A percentile compares a stretch with the other conserved stretches of the same genome.
These are phyloP conservation scores for Bufo bufo DNA, from an alignment of 2,113 vertebrate species.

Conservation along the genomic window DNA sequence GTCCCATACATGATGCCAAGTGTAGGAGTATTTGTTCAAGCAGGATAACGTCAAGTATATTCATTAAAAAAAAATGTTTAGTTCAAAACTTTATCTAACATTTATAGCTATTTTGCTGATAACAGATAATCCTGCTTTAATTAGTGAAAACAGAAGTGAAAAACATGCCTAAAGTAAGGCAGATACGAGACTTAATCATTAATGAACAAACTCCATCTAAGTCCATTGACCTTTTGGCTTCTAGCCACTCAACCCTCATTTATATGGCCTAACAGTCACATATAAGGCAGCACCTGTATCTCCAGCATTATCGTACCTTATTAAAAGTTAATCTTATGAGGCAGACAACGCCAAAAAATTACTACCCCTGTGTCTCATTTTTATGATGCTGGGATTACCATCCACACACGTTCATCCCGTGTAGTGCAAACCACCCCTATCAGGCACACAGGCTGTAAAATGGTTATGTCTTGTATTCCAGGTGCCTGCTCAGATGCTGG, in stretches of 20 bases:
- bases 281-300: not conserved
- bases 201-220: conserved; percentile 5
- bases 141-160: not conserved
- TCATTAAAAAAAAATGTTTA: not conserved
- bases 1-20: not conserved
- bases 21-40: not conserved
- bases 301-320: not conserved
- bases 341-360: conserved; percentile 10
- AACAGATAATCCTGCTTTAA: not conserved
- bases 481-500: not conserved
- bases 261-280: not conserved
- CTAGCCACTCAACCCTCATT: not conserved
- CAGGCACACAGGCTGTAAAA: conserved; percentile 30
- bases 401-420: not conserved
- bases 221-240: not conserved
- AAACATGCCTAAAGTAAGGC: not conserved
- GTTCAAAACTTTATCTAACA: not conserved
- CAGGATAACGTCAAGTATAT: not conserved
- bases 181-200: not conserved
- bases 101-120: not conserved
- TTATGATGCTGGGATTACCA: conserved; percentile 31
- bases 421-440: not conserved
- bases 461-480: conserved; percentile 29
- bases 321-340: conserved; percentile 22
- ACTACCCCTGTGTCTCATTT: conserved; percentile 12